Evolutionary conservation across 2,113 vertebrate species (phyloP).

Genomic region (Thalassarche chlororhynchos): DNA sequence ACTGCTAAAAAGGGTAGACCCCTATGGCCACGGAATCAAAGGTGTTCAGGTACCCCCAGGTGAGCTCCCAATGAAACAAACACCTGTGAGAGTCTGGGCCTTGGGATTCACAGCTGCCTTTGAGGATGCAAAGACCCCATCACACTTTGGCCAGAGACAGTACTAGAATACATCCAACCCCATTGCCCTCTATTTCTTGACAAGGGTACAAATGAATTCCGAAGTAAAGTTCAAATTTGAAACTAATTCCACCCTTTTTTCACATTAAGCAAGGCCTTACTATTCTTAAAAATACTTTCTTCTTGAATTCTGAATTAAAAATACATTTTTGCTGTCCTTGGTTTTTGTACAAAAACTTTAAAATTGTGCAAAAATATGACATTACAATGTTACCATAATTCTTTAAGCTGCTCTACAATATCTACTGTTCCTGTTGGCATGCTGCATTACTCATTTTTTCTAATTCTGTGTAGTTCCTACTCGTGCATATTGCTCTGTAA

Average conservation of each 20-base stretch:
- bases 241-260: neutral
- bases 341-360: neutral
- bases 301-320: neutral
- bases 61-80: neutral
- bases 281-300: neutral
- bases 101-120: neutral
- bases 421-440: neutral
- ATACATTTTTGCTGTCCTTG: neutral
- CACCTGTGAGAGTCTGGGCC: neutral
- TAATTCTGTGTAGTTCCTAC: neutral
- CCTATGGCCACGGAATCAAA: accelerated
- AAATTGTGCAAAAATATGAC: neutral
- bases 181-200: neutral
- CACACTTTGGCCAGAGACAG: neutral
- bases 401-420: neutral
- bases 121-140: neutral
- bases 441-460: neutral
- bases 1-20: accelerated
- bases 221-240: neutral
- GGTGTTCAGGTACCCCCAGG: neutral
- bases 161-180: neutral
- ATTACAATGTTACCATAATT: neutral
- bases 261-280: neutral
- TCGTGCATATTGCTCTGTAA: neutral
- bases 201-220: neutral